phyloP scores from a whole-genome alignment of 1,140 invertebrate genomes.

The Helicorthomorpha holstii region DNA sequence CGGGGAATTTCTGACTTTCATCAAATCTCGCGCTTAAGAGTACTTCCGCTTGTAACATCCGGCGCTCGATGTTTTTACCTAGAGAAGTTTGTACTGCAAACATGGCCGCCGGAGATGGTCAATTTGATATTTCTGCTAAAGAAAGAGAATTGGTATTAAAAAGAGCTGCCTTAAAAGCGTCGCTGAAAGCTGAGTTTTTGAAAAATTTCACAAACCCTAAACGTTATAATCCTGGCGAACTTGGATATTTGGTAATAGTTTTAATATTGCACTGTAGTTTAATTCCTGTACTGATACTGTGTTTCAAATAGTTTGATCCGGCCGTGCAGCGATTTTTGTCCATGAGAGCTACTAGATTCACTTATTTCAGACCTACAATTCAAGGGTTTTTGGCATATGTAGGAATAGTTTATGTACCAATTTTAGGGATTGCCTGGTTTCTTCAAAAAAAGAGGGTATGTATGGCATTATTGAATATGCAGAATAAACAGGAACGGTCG shows the following conservation, averaged over 20 bases:
- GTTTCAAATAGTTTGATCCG: constrained; percentile 50
- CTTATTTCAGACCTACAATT: constrained; percentile 47
- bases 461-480: too few species aligned
- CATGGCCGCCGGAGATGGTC: constrained; percentile 11
- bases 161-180: constrained; percentile 33
- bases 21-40: too few species aligned
- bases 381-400: constrained; percentile 33
- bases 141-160: constrained; percentile 32
- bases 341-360: constrained; percentile 40
- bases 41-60: too few species aligned
- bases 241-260: constrained; percentile 38
- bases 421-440: constrained; percentile 32
- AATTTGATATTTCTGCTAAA: constrained; percentile 20
- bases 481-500: too few species aligned
- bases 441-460: constrained; percentile 31
- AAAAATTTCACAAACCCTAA: constrained; percentile 47
- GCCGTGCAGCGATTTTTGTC: constrained; percentile 48
- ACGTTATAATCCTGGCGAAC: constrained; percentile 30
- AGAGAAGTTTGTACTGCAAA: background rate
- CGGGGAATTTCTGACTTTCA: too few species aligned
- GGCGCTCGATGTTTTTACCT: background rate
- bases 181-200: constrained; percentile 44
- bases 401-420: constrained; percentile 38
- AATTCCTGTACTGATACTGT: constrained; percentile 11
- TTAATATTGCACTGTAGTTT: background rate